These are phyloP conservation scores for Nebria brevicollis DNA, from an alignment of 2,888 invertebrate species.

Conservation along the genomic window DNA sequence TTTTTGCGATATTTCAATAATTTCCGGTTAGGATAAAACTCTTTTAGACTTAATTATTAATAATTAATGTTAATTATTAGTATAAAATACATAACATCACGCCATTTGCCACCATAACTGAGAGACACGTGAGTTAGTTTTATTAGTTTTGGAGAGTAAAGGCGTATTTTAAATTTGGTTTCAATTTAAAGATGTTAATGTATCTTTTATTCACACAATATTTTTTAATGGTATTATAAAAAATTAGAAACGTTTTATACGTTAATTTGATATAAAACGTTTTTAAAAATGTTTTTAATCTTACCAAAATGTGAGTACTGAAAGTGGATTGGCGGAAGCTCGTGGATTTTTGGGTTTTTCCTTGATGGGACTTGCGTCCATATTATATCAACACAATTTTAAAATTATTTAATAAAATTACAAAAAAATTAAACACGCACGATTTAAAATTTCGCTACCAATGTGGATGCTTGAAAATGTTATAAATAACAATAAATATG, in stretches of 20 bases:
- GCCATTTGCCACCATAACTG: not conserved
- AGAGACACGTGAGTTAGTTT: not conserved
- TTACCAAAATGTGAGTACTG: conserved; percentile 75
- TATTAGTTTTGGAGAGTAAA: too few species aligned
- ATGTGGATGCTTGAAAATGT: not conserved
- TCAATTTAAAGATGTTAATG: too few species aligned
- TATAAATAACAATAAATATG: not conserved
- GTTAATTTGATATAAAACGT: not conserved
- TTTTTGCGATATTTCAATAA: too few species aligned
- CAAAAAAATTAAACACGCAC: not conserved
- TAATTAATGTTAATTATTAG: too few species aligned
- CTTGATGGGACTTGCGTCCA: conserved; percentile 69
- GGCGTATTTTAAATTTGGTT: too few species aligned
- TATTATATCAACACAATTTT: conserved; percentile 51
- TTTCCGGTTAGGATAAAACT: too few species aligned
- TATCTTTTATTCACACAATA: too few species aligned
- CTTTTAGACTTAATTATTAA: too few species aligned
- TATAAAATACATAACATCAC: too few species aligned
- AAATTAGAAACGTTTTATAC: not conserved
- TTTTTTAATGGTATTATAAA: not conserved
- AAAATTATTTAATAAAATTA: conserved; percentile 9
- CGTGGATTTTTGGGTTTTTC: conserved; percentile 71
- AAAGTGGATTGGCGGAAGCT: conserved; percentile 72
- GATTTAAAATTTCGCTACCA: not conserved
- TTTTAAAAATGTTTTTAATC: conserved; percentile 53